Evolutionary conservation across 1,140 invertebrate genomes (phyloP).

Genomic region (Drosophila kikkawai): DNA sequence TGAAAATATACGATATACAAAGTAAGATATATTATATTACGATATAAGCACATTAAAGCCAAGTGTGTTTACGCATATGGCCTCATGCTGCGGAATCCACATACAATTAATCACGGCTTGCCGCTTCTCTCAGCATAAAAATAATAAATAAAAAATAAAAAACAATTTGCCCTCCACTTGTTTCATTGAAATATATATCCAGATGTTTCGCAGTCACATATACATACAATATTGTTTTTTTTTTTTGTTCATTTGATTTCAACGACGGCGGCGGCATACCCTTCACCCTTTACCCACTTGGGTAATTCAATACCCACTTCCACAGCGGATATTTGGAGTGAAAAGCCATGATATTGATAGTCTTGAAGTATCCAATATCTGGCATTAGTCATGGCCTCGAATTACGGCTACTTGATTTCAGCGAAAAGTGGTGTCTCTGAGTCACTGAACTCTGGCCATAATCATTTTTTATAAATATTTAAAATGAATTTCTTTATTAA

Average conservation of each 20-base stretch:
- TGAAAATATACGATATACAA: constrained; percentile 1
- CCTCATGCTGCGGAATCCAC: constrained; percentile 16
- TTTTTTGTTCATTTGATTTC: neutral
- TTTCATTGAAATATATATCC: constrained; percentile 44
- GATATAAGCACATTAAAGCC: neutral
- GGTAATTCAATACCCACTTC: constrained; percentile 19
- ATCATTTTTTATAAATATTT: too few species aligned
- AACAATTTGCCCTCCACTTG: constrained; percentile 43
- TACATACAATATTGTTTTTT: neutral
- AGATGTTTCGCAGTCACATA: constrained; percentile 20
- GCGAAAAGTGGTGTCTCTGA: neutral
- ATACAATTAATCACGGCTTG: constrained; percentile 59
- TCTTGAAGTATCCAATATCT: neutral
- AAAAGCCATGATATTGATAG: constrained; percentile 8
- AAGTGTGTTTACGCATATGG: constrained; percentile 8
- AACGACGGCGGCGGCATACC: constrained; percentile 3
- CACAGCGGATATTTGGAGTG: constrained; percentile 11
- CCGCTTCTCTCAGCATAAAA: constrained; percentile 26
- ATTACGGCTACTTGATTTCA: constrained; percentile 10
- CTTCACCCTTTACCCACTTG: constrained; percentile 16
- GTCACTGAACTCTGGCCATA: neutral
- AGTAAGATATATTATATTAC: neutral
- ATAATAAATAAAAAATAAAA: constrained; percentile 8
- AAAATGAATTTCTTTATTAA: too few species aligned
- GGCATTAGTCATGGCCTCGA: constrained; percentile 6